Percentiles rank a stretch among this genome's conserved stretches.
phyloP scores from a whole-genome alignment of 2,113 vertebrate species.

The Microtus pennsylvanicus region DNA sequence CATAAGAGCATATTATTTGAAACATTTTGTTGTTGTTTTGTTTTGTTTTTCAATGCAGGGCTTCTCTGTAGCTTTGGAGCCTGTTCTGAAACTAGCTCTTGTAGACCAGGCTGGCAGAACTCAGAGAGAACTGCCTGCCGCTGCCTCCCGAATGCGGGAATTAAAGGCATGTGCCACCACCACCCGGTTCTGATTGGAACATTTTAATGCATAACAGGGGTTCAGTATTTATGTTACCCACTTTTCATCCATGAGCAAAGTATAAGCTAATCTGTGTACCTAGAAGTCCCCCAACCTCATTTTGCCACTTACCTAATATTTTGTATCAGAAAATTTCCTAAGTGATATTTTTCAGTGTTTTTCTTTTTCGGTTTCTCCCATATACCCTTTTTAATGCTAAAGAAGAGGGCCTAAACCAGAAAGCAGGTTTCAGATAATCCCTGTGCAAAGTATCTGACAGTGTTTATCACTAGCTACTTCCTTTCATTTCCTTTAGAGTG shows the following conservation, averaged over 20 bases:
- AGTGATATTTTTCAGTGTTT: not conserved
- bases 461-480: not conserved
- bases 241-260: not conserved
- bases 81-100: too few species aligned
- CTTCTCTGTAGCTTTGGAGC: too few species aligned
- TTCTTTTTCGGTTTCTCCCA: not conserved
- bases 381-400: not conserved
- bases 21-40: not conserved
- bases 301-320: not conserved
- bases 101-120: too few species aligned
- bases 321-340: not conserved
- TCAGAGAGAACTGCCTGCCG: too few species aligned
- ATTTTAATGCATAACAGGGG: not conserved
- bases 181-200: too few species aligned
- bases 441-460: not conserved
- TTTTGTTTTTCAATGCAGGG: too few species aligned
- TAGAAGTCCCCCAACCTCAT: not conserved
- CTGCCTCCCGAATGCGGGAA: too few species aligned
- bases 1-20: not conserved
- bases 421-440: not conserved
- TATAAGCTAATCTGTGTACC: not conserved
- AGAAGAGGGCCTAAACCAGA: not conserved
- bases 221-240: not conserved
- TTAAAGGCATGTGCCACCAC: too few species aligned
- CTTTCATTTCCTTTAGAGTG: slow-evolving; percentile 37